Percentiles rank a stretch among this genome's conserved stretches.
Evolutionary conservation across 2,888 invertebrate genomes (phyloP).

Genomic region (Hypomecis punctinalis): DNA sequence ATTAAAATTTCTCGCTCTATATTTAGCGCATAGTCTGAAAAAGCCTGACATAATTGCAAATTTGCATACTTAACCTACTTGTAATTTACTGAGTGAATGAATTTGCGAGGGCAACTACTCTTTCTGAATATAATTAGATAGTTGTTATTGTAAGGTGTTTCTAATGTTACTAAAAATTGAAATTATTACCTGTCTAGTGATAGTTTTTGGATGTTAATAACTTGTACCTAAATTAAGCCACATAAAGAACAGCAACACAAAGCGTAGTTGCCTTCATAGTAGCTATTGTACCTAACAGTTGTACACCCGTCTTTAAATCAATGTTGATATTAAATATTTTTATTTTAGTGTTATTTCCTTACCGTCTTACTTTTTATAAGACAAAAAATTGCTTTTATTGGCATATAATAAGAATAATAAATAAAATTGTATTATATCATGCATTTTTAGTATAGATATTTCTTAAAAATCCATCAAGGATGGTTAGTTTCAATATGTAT

Average conservation of each 20-base stretch:
- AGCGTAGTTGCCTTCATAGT: slow-evolving; percentile 44
- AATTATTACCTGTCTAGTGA: slow-evolving; percentile 25
- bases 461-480: slow-evolving; percentile 16
- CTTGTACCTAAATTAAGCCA: slow-evolving; percentile 13
- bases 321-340: slow-evolving; percentile 60
- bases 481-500: slow-evolving; percentile 9
- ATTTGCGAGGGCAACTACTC: slow-evolving; percentile 36
- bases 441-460: slow-evolving; percentile 39
- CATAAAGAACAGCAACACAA: slow-evolving; percentile 23
- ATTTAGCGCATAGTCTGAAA: background rate
- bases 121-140: slow-evolving; percentile 25
- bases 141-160: slow-evolving; percentile 28
- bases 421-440: slow-evolving; percentile 47
- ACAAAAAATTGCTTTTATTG: slow-evolving; percentile 53
- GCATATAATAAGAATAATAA: slow-evolving; percentile 48
- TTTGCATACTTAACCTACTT: slow-evolving; percentile 10
- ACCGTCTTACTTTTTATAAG: slow-evolving; percentile 57
- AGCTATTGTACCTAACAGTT: slow-evolving; percentile 48
- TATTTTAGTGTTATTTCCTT: slow-evolving; percentile 55
- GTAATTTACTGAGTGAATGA: slow-evolving; percentile 35
- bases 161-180: slow-evolving; percentile 30
- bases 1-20: background rate
- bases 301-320: slow-evolving; percentile 54
- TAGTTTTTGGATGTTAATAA: slow-evolving; percentile 27
- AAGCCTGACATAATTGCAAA: slow-evolving; percentile 28